Base-by-base conservation (phyloP, 1,140 invertebrate species). In the Cherax destructor region DNA sequence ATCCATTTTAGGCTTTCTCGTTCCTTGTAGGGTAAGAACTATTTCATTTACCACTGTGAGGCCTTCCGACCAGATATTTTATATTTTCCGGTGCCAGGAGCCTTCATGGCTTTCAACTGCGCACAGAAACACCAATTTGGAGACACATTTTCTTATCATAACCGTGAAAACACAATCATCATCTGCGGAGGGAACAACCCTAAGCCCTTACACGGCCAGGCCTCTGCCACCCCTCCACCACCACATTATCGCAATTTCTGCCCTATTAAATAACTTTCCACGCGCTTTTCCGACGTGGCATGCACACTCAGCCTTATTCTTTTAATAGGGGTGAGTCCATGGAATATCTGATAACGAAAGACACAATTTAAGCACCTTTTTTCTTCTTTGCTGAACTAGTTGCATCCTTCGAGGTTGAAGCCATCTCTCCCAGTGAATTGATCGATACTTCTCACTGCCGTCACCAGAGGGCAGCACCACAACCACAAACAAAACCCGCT, bases 321-420 rank as follows among this genome's bases (percentile, higher is more conserved):
- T 4, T 50, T 50, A 50, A 50, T 16, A 18, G 47, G 16, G 50
- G 7, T 50, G 47, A 56, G 69, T 49, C 24, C 47, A 80, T 65
- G 13, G 11, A 49, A 9, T n/a, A 74, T 65, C 50, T 80, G 16
- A 21, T 52, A 69, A 18, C 50, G 61, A 65, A 81, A 88, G 59
- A 69, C 77, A 88, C 77, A 47, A 30, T 52, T 81, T 69, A 84
- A 77, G 41, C 88, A 91, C 89, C 89, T 91, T 91, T 91, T 91
- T 91, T 91, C 89, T 91, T 91, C 89, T 91, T 91, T 24, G 89
- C 89, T 86, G 89, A 83, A 65, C 89, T 91, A 61, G 83, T 72
- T 59, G 89, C 89, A 91, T 91, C 89, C 89, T 91, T 91, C 83
- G 89, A 85, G 77, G 89, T 91, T 91, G 89, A 91, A 79, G 89